Evolutionary conservation across 2,797 vertebrate genomes (phyloP).

Genomic region (Microctenopoma lineatum): DNA sequence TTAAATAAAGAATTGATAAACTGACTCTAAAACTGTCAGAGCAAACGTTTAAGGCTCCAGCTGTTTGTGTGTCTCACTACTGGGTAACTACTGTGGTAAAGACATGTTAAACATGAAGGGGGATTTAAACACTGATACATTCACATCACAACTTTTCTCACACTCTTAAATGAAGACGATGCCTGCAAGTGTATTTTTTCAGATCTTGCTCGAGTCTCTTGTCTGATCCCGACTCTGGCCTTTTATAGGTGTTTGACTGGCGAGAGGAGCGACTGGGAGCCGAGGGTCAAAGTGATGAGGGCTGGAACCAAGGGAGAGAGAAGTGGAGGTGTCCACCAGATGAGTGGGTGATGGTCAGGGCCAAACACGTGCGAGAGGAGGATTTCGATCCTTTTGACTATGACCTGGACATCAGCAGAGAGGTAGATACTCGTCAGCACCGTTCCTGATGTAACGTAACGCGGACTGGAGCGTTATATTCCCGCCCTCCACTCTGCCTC

Average conservation of each 20-base stretch:
- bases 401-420: constrained; percentile 91
- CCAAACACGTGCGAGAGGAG: constrained; percentile 79
- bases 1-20: constrained; percentile 1
- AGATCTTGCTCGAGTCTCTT: not conserved
- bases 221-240: constrained; percentile 12
- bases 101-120: not conserved
- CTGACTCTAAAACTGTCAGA: not conserved
- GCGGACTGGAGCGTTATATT: too few species aligned
- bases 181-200: not conserved
- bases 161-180: not conserved
- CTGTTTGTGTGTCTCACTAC: not conserved
- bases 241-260: constrained; percentile 62
- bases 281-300: constrained; percentile 79
- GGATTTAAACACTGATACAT: not conserved
- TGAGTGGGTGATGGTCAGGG: constrained; percentile 83
- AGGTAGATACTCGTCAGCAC: constrained; percentile 80
- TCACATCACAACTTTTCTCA: not conserved
- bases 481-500: too few species aligned
- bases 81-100: not conserved
- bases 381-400: constrained; percentile 93
- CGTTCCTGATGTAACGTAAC: not conserved
- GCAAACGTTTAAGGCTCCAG: not conserved
- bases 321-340: constrained; percentile 78
- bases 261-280: constrained; percentile 75
- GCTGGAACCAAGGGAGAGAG: constrained; percentile 76